These are phyloP conservation scores for Eumacrocentrus americanus DNA, from an alignment of 2,888 invertebrate species.

Conservation along the genomic window DNA sequence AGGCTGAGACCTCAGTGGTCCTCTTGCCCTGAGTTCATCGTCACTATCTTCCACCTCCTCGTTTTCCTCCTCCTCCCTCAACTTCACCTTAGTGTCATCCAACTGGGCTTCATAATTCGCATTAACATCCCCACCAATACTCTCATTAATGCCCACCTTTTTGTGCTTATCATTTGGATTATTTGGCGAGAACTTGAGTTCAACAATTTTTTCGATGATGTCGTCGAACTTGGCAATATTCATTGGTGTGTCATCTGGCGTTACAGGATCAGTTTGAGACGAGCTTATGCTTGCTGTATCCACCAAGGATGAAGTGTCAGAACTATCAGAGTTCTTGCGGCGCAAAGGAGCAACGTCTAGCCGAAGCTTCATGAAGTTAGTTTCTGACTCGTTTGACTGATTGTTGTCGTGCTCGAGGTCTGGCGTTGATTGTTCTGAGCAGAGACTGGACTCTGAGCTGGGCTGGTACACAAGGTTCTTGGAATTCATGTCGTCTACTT, in stretches of 20 bases:
- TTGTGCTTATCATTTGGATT: conserved; percentile 9
- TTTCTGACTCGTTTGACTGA: conserved; percentile 10
- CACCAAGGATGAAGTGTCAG: conserved; percentile 28
- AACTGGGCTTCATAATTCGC: conserved; percentile 6
- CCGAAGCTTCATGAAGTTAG: conserved; percentile 20
- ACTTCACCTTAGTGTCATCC: conserved; percentile 18
- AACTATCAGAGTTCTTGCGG: conserved; percentile 31
- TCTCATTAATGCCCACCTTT: conserved; percentile 23
- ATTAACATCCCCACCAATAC: conserved; percentile 19
- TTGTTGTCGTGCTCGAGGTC: conserved; percentile 21
- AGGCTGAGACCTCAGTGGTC: conserved; percentile 42
- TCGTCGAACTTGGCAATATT: conserved; percentile 35
- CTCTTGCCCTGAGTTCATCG: conserved; percentile 43
- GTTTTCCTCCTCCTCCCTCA: conserved; percentile 7
- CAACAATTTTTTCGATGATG: conserved; percentile 41
- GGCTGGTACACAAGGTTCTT: conserved; percentile 9
- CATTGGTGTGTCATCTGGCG: conserved; percentile 11
- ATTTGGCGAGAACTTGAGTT: conserved; percentile 30
- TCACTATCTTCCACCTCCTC: conserved; percentile 31
- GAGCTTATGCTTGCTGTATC: conserved; percentile 17
- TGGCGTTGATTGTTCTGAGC: conserved; percentile 30
- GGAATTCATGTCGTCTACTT: conserved; percentile 7
- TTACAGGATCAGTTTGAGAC: conserved; percentile 1
- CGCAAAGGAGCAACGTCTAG: conserved; percentile 8
- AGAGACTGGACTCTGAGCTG: conserved; percentile 29